These are phyloP conservation scores for Cynocephalus volans DNA, from an alignment of 2,113 vertebrate species.

Conservation along the genomic window DNA sequence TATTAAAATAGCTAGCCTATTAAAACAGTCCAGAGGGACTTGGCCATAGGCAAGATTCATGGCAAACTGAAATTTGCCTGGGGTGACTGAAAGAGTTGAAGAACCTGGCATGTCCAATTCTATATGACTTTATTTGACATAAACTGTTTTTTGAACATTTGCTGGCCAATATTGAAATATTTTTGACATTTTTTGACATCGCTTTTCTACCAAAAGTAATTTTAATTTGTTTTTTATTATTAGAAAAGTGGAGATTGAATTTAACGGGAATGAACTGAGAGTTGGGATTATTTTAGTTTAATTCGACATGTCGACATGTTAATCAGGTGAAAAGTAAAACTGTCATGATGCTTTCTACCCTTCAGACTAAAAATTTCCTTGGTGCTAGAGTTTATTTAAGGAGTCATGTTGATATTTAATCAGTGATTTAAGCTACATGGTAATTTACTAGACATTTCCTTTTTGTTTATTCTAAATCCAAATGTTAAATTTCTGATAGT, in stretches of 20 bases:
- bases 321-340: slow-evolving; percentile 9
- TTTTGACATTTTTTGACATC: slow-evolving; percentile 93
- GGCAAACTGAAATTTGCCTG: slow-evolving; percentile 47
- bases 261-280: background rate
- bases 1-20: background rate
- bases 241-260: slow-evolving; percentile 64
- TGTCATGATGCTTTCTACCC: background rate
- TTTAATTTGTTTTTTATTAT: slow-evolving; percentile 87
- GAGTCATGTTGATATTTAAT: background rate
- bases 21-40: slow-evolving; percentile 29
- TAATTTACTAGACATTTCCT: background rate
- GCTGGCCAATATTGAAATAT: slow-evolving; percentile 93
- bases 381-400: background rate
- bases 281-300: slow-evolving; percentile 58
- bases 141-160: slow-evolving; percentile 85
- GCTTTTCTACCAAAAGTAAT: slow-evolving; percentile 88
- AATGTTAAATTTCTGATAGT: slow-evolving; percentile 23
- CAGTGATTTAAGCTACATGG: slow-evolving; percentile 12
- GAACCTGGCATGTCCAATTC: slow-evolving; percentile 76
- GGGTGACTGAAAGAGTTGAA: slow-evolving; percentile 61
- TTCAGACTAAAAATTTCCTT: background rate
- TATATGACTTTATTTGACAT: slow-evolving; percentile 89
- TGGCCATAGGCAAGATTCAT: slow-evolving; percentile 23
- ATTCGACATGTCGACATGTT: background rate
- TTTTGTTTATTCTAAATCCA: slow-evolving; percentile 39